Base-by-base conservation (phyloP, 2,797 vertebrate genomes). In the Hyperoplus immaculatus region DNA sequence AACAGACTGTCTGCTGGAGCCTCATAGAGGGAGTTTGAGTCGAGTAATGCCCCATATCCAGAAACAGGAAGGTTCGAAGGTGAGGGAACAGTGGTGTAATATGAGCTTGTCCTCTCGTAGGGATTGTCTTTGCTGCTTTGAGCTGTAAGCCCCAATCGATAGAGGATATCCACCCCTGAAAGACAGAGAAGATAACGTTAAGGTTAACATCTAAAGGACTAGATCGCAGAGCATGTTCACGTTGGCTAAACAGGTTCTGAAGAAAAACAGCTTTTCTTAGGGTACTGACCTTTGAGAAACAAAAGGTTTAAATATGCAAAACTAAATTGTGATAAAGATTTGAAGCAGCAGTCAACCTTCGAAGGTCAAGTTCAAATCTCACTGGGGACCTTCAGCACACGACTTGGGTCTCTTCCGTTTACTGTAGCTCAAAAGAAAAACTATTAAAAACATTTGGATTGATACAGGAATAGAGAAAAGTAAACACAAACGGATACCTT, bases 161-260 rank as follows among this genome's bases (percentile, higher is more conserved):
- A 95, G 91, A 99, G 96, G 87, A 99, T 90, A 93, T 99, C 97
- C 95, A 98, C 95, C 91, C 96, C 98, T 99, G 91, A 41, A 87
- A 42, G 50, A 87, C 18, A 91, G 47, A 90, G 50, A 65, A 75
- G 56, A 85, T 72, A 82, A 15, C 7, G 13, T 14, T 82, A 14
- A 82, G 70, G 5, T 80, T 72, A 59, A 64, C 38, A 64, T 29
- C 29, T 29, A 29, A 29, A 29, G 47, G 4, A 64, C 2, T 38
- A 6, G 54, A 36, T 72, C 16, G 57, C 3, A 46, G 45, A 69
- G 45, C 8, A 53, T 38, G 47, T 2, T 46, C 4, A 10, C 8
- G 58, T 45, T 54, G 46, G 45, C 8, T 38, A 13, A 62, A 21
- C 13, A 3, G 13, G 54, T 45, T 15, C 8, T 13, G 8, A 49